Percentiles rank a stretch among this genome's conserved stretches.
Evolutionary conservation across 92 coral and sea anemone species (phyloP).

Genomic region (Palythoa caribaeorum): DNA sequence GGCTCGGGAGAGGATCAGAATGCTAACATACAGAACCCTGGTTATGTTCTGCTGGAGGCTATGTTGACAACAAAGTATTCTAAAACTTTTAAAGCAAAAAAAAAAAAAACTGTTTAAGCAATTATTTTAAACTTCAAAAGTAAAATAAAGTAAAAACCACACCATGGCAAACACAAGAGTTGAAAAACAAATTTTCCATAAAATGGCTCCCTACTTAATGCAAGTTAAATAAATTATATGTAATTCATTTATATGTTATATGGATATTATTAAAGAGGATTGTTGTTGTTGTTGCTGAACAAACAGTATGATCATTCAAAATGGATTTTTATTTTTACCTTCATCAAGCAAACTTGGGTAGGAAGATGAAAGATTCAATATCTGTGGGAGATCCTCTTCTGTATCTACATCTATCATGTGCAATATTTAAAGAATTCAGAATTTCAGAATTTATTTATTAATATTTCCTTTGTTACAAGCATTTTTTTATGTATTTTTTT

Average conservation of each 20-base stretch:
- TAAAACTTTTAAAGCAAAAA: background rate
- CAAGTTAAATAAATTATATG: too few relatives aligned
- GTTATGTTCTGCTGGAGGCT: background rate
- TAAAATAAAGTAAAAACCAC: too few relatives aligned
- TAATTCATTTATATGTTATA: too few relatives aligned
- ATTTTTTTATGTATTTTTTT: too few relatives aligned
- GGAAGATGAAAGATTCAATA: too few relatives aligned
- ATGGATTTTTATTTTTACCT: background rate
- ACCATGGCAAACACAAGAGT: background rate
- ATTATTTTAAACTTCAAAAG: background rate
- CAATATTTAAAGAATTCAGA: too few relatives aligned
- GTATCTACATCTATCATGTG: too few relatives aligned
- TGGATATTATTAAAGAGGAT: background rate
- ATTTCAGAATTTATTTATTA: too few relatives aligned
- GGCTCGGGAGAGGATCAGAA: background rate
- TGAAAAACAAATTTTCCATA: background rate
- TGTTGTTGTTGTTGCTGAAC: background rate
- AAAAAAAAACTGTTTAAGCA: background rate
- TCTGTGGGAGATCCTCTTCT: too few relatives aligned
- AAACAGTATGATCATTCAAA: background rate
- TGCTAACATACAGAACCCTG: background rate
- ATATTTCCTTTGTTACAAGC: too few relatives aligned
- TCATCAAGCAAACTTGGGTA: background rate
- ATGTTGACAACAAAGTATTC: background rate
- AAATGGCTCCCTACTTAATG: too few relatives aligned